Evolutionary conservation across 2,797 vertebrate genomes (phyloP).

Genomic region (Typhlichthys eigenmanni): DNA sequence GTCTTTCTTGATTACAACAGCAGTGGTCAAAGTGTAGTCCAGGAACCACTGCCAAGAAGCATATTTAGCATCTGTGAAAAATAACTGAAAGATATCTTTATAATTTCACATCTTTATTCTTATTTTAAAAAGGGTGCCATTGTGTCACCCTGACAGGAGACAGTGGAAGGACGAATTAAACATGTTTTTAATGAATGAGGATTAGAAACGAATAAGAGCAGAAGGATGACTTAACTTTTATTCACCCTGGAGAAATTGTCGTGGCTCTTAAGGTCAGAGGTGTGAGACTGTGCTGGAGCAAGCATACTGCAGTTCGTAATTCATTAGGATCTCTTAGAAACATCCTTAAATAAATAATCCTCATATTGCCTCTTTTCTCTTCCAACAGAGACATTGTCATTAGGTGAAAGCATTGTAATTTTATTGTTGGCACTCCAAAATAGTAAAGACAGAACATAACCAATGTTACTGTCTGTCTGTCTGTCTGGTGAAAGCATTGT

Average conservation of each 20-base stretch:
- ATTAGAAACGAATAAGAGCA: neutral
- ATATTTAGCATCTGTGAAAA: too few relatives aligned
- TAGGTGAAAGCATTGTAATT: too few relatives aligned
- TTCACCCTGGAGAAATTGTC: slow-evolving; percentile 1
- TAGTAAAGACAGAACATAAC: too few relatives aligned
- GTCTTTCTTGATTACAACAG: too few relatives aligned
- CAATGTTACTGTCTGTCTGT: too few relatives aligned
- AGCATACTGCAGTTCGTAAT: neutral
- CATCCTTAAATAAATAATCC: neutral
- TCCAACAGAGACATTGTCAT: neutral
- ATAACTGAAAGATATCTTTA: too few relatives aligned
- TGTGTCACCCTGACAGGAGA: neutral
- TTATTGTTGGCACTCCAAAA: too few relatives aligned
- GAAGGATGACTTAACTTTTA: neutral
- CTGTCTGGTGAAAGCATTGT: too few relatives aligned
- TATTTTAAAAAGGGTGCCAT: too few relatives aligned
- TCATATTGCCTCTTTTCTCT: neutral
- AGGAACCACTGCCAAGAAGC: too few relatives aligned
- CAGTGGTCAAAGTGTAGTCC: too few relatives aligned
- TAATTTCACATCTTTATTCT: too few relatives aligned
- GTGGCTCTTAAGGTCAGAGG: neutral
- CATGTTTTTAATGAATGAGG: neutral
- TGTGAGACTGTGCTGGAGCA: neutral
- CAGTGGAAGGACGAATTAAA: neutral
- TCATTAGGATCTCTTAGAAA: neutral